Base-by-base conservation (phyloP, 2,888 invertebrate species). In the Erannis defoliaria region DNA sequence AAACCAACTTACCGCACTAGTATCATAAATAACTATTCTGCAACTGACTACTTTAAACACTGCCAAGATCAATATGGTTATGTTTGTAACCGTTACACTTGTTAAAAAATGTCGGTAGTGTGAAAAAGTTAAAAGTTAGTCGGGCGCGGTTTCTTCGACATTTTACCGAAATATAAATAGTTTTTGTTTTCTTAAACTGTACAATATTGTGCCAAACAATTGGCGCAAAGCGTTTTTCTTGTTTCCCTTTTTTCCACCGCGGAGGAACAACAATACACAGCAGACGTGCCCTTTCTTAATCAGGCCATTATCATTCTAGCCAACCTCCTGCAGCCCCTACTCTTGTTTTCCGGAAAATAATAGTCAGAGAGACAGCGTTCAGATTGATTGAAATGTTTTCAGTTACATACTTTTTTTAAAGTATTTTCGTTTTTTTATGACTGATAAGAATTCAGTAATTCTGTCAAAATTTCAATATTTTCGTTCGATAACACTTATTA, bases 231-330 rank as follows among this genome's bases (percentile, higher is more conserved):
- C 59, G 65, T 61, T 67, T 66, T 55, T 66, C 68, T 66, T 72
- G 66, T 70, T 68, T 68, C 58, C 57, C 60, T 69, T 71, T 70
- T 76, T 72, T 73, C 72, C 71, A 67, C 68, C 73, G 67, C 73
- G 72, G 71, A 73, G 68, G 61, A 78, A 74, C 68, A 76, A 80
- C 70, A 73, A 67, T 73, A 70, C 65, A 73, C 69, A 74, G 73
- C 67, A 77, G 79, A 83, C 84, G 83, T 85, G 85, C 85, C 82
- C 85, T 80, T 80, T 82, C 82, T 84, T 88, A 89, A 89, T 89
- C 85, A 89, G 86, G 81, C 82, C 73, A 86, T 89, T 89, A 88
- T 87, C 83, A 88, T 89, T 89, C 88, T 68, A 62, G 50, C 77
- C 78, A 74, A 80, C 75, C 73, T 80, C 78, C 76, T 76, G 74